phyloP scores from a whole-genome alignment of 2,113 vertebrate species.

The Pogonocichla stellata region DNA sequence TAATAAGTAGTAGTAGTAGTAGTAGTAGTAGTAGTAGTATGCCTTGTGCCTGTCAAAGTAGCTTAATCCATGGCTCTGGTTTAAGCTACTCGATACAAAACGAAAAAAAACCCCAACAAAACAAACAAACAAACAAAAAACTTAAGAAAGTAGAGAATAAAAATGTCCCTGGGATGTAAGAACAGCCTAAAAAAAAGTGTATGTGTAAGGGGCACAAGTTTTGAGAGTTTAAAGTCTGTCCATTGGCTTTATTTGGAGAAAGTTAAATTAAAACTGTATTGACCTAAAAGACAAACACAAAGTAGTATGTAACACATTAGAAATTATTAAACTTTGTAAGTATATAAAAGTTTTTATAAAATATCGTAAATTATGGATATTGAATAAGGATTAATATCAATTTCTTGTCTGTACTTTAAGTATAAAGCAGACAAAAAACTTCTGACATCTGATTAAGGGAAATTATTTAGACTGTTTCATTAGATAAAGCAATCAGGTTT shows the following conservation, averaged over 20 bases:
- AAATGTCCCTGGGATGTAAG: background rate
- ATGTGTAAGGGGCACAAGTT: background rate
- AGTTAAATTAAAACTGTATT: background rate
- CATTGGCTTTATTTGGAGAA: background rate
- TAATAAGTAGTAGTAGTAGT: background rate
- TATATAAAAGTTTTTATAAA: background rate
- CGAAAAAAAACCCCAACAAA: background rate
- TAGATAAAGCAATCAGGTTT: conserved; percentile 17
- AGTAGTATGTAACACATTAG: background rate
- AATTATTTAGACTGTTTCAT: background rate
- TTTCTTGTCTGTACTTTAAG: background rate
- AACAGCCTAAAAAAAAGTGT: background rate
- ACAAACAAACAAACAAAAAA: background rate
- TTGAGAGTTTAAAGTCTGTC: background rate
- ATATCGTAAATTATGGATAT: background rate
- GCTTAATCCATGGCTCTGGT: background rate
- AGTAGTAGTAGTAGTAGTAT: background rate
- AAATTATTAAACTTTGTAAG: background rate
- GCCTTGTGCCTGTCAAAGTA: background rate
- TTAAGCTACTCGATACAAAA: background rate
- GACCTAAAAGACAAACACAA: background rate
- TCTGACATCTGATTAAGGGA: background rate
- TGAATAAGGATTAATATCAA: background rate
- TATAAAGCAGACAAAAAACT: background rate
- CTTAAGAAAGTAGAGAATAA: background rate